Percentiles rank a stretch among this genome's conserved stretches.
Evolutionary conservation across 2,797 vertebrate genomes (phyloP).

Genomic region (Danio tinwini): DNA sequence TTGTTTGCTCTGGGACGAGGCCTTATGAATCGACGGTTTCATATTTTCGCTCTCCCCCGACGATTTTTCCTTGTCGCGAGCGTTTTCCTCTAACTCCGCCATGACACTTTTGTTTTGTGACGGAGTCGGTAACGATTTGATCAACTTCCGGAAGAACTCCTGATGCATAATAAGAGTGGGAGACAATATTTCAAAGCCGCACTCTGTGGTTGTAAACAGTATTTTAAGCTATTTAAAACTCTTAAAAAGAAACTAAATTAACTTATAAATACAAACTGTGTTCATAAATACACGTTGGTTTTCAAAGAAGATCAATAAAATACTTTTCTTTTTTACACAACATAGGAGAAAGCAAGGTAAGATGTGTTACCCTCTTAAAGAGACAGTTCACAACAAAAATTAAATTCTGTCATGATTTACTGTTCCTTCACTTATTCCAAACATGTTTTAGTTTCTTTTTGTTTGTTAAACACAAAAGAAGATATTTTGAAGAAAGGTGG

Average conservation of each 20-base stretch:
- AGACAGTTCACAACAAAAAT: too few species aligned
- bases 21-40: not conserved
- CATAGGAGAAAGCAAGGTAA: not conserved
- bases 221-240: not conserved
- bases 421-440: too few species aligned
- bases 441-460: too few species aligned
- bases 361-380: not conserved
- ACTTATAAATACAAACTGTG: not conserved
- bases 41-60: slow-evolving; percentile 42
- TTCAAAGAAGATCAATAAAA: not conserved
- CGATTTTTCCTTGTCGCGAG: slow-evolving; percentile 62
- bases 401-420: too few species aligned
- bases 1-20: slow-evolving; percentile 6
- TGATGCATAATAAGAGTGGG: slow-evolving; percentile 34
- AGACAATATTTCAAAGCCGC: not conserved
- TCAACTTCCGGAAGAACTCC: slow-evolving; percentile 36
- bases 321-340: not conserved
- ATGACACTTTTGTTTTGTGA: slow-evolving; percentile 62
- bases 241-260: not conserved
- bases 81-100: slow-evolving; percentile 75
- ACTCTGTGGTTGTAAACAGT: not conserved
- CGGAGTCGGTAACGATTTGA: not conserved
- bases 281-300: not conserved
- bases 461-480: too few species aligned
- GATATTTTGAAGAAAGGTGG: too few species aligned